phyloP scores from a whole-genome alignment of 1,140 invertebrate species.

The Caenorhabditis inopinata region DNA sequence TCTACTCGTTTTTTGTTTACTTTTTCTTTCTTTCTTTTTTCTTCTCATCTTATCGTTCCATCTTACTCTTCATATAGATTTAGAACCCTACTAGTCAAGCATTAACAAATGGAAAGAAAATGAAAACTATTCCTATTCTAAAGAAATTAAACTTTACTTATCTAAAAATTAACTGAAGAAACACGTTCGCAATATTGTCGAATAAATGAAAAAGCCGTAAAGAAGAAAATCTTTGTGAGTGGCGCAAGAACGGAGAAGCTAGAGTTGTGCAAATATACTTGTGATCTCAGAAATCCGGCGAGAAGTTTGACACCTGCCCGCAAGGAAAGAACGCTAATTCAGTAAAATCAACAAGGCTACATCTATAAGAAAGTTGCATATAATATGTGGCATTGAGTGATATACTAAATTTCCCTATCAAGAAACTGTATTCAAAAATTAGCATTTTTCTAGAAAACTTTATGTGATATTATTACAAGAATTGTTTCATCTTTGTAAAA shows the following conservation, averaged over 20 bases:
- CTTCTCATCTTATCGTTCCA: too few species aligned
- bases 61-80: too few species aligned
- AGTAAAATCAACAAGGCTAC: not conserved
- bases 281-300: conserved; percentile 20
- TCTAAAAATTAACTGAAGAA: not conserved
- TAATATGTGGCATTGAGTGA: too few species aligned
- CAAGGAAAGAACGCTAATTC: conserved; percentile 10
- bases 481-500: not conserved
- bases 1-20: conserved; percentile 31
- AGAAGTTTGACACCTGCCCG: conserved; percentile 27
- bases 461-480: too few species aligned
- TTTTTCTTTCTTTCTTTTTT: conserved; percentile 11
- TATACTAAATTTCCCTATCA: too few species aligned
- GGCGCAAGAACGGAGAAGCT: not conserved
- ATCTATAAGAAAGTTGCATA: not conserved
- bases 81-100: not conserved
- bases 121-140: not conserved
- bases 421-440: too few species aligned
- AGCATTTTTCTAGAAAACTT: too few species aligned
- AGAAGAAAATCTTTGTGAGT: not conserved
- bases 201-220: not conserved
- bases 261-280: conserved; percentile 21
- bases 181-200: too few species aligned
- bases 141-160: not conserved
- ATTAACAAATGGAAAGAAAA: not conserved